Evolutionary conservation across 2,888 invertebrate species (phyloP).

Genomic region (Apodemia duryi): DNA sequence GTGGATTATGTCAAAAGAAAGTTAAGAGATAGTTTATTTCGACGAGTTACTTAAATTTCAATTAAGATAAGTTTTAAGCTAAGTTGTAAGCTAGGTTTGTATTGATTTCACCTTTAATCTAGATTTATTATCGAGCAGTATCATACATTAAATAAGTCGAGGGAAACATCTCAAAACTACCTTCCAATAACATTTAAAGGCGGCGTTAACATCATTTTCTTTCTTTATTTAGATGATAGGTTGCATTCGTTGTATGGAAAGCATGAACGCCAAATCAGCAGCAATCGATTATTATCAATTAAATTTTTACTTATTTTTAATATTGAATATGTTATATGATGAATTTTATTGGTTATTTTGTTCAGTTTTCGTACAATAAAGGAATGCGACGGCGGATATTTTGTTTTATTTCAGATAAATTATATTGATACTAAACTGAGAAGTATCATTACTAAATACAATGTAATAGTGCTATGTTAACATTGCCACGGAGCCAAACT

Average conservation of each 20-base stretch:
- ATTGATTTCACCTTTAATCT: conserved; percentile 43
- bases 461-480: no score
- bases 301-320: conserved; percentile 24
- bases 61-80: conserved; percentile 38
- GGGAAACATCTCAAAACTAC: conserved; percentile 39
- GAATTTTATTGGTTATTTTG: conserved; percentile 32
- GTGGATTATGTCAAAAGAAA: conserved; percentile 47
- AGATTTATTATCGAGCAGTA: conserved; percentile 36
- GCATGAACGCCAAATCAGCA: conserved; percentile 38
- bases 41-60: conserved; percentile 49
- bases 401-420: conserved; percentile 43
- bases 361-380: conserved; percentile 72
- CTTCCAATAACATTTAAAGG: conserved; percentile 48
- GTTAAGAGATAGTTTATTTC: conserved; percentile 53
- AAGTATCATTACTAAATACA: no score
- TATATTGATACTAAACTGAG: no score
- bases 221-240: conserved; percentile 66
- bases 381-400: conserved; percentile 72
- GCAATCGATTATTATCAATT: conserved; percentile 19
- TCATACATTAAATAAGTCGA: conserved; percentile 46
- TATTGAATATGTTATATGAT: conserved; percentile 33
- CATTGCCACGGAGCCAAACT: no score
- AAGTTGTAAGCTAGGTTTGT: conserved; percentile 34
- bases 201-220: conserved; percentile 59
- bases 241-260: conserved; percentile 72